phyloP scores from a whole-genome alignment of 2,888 invertebrate genomes.

The Crocallis elinguaria region DNA sequence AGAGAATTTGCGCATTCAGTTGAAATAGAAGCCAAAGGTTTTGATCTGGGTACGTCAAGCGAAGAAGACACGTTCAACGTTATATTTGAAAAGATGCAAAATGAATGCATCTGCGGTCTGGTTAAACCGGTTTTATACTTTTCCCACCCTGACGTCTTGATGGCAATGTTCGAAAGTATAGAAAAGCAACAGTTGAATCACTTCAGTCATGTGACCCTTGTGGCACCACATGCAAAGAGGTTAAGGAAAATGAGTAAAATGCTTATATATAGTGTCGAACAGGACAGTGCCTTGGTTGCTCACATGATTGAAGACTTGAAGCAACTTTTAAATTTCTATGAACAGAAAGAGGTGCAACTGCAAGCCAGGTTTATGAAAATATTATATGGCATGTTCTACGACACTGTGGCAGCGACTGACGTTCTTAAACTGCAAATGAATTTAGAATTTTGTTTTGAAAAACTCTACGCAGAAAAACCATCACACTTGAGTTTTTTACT shows the following conservation, averaged over 20 bases:
- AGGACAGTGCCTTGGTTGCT: conserved; percentile 56
- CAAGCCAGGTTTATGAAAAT: conserved; percentile 82
- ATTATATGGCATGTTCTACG: conserved; percentile 84
- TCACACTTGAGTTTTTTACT: conserved; percentile 80
- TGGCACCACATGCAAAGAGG: conserved; percentile 80
- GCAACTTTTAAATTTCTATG: conserved; percentile 66
- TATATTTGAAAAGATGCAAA: conserved; percentile 77
- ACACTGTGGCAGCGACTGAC: conserved; percentile 81
- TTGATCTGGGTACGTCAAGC: conserved; percentile 64
- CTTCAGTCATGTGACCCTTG: conserved; percentile 84
- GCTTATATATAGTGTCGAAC: conserved; percentile 63
- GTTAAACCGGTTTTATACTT: conserved; percentile 84
- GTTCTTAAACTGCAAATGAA: conserved; percentile 84
- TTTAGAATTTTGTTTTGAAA: conserved; percentile 87
- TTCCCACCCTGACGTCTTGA: conserved; percentile 79
- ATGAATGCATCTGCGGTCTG: conserved; percentile 64
- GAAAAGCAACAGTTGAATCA: conserved; percentile 87
- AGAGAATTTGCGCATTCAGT: conserved; percentile 78
- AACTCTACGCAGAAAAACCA: conserved; percentile 83
- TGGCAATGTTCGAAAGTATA: conserved; percentile 84
- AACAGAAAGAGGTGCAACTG: conserved; percentile 78
- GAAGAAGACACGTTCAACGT: conserved; percentile 71
- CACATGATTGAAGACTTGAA: conserved; percentile 59
- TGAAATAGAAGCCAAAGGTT: conserved; percentile 76
- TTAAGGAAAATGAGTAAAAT: conserved; percentile 73